phyloP scores from a whole-genome alignment of 2,113 vertebrate genomes.

The Rhinichthys klamathensis region DNA sequence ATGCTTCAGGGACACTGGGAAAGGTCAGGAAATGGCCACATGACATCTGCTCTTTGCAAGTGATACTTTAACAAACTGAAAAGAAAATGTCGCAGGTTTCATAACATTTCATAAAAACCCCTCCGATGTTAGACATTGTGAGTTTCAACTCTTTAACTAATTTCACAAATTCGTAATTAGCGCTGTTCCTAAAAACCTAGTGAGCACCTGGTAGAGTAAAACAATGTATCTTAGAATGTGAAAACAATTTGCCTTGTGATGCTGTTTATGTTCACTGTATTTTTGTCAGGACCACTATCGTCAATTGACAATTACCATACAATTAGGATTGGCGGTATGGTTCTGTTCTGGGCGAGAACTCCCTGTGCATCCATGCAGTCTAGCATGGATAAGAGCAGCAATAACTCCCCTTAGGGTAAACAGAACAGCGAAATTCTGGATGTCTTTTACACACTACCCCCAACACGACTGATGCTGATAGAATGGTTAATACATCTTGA shows the following conservation, averaged over 20 bases:
- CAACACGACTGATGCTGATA: too few species aligned
- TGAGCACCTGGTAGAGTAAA: not conserved
- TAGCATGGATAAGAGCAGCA: too few species aligned
- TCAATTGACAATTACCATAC: too few species aligned
- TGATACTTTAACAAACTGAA: not conserved
- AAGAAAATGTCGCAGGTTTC: not conserved
- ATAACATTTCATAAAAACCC: not conserved
- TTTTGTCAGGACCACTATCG: too few species aligned
- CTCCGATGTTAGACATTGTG: not conserved
- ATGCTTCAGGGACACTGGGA: not conserved
- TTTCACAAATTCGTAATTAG: not conserved
- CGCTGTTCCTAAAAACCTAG: not conserved
- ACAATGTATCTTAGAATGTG: not conserved
- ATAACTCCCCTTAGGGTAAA: too few species aligned
- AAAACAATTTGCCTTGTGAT: not conserved
- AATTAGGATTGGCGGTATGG: too few species aligned
- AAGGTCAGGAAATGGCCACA: conserved; percentile 16
- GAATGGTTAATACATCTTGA: too few species aligned
- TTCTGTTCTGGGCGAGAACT: too few species aligned
- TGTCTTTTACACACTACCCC: too few species aligned
- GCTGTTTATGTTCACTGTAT: not conserved
- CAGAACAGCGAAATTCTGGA: too few species aligned
- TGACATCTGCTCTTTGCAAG: not conserved
- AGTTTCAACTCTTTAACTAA: not conserved
- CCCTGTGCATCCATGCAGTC: too few species aligned